Evolutionary conservation across 2,797 vertebrate species (phyloP), one percentile per base, ranked within the genome.

Genomic region (Pseudochaenichthys georgianus): DNA sequence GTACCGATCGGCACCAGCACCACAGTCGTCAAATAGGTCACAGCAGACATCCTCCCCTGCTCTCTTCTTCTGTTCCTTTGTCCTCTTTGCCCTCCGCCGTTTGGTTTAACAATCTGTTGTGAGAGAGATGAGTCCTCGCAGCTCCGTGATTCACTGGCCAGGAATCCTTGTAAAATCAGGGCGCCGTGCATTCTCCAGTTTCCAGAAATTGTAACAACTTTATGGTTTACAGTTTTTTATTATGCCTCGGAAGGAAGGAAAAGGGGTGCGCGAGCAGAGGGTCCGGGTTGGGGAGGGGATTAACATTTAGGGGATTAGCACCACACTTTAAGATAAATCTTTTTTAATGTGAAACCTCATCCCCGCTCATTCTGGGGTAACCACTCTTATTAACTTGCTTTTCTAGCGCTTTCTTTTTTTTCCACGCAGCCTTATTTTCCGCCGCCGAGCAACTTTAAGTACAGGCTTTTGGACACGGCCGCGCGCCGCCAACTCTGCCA

Each of bases 281-380:
- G 70, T 55, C 46, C 17, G 43, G 72, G 46, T 31, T 67, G 69
- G 58, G 58, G 15, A 47, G 31, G 15, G 84, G 89, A 92, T 95
- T 91, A 94, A 94, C 90, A 92, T 85, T 89, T 86, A 79, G 80
- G 84, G 92, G 93, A 95, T 94, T 95, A 95, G 89, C 91, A 92
- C 88, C 91, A 91, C 93, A 93, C 89, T 94, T 93, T 94, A 92
- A 95, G 92, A 94, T 94, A 93, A 94, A 95, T 94, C 90, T 92
- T 91, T 93, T 94, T 94, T 93, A 92, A 94, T 92, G 92, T 94
- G 94, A 94, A 94, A 95, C 89, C 89, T 93, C 90, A 94, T 94
- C 93, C 92, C 84, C 34, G 88, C 89, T 94, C 93, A 92, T 94
- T 95, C 92, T 82, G 88, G 91, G 90, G 91, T 87, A 93, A 91